A percentile compares a stretch with the other conserved stretches of the same genome.
Conservation (phyloP, 2,797 vertebrate genomes). For the Halcyon smyrnensis region DNA sequence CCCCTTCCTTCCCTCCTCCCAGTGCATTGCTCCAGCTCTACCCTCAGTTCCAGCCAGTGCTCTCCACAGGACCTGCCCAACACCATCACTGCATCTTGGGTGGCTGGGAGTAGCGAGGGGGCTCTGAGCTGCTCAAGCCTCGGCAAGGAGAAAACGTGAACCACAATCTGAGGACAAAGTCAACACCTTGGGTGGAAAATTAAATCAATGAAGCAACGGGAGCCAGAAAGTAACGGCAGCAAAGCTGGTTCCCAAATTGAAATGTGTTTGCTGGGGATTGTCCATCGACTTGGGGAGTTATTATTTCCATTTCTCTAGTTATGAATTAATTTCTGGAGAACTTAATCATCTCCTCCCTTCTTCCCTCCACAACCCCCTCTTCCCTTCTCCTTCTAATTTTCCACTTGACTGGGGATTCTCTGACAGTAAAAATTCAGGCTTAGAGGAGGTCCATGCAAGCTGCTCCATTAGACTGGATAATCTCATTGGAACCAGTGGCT, state of each 20-base stretch:
- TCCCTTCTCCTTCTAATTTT: constrained; percentile 85
- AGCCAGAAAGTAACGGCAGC: background rate
- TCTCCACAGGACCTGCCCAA: background rate
- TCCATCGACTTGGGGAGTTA: constrained; percentile 45
- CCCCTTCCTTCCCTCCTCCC: background rate
- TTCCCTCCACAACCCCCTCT: constrained; percentile 27
- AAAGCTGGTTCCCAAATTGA: constrained; percentile 64
- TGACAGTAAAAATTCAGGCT: constrained; percentile 78
- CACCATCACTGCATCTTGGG: background rate
- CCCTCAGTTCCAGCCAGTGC: background rate
- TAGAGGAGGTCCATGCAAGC: constrained; percentile 74
- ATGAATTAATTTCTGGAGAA: constrained; percentile 80
- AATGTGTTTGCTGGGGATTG: constrained; percentile 68
- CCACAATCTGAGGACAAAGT: constrained; percentile 13
- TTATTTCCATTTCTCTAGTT: constrained; percentile 74
- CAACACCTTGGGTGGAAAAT: constrained; percentile 63
- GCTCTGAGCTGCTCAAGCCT: background rate
- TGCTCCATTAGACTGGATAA: constrained; percentile 83
- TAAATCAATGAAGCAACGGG: constrained; percentile 46
- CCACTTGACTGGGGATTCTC: constrained; percentile 83
- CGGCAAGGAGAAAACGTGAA: background rate
- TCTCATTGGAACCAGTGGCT: constrained; percentile 90
- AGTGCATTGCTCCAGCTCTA: background rate
- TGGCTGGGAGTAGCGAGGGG: background rate
- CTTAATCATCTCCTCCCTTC: constrained; percentile 71